Evolutionary conservation across 64 coral and sea anemone genomes (phyloP), one percentile per base, ranked within the genome.

Genomic region (Pachyseris speciosa): DNA sequence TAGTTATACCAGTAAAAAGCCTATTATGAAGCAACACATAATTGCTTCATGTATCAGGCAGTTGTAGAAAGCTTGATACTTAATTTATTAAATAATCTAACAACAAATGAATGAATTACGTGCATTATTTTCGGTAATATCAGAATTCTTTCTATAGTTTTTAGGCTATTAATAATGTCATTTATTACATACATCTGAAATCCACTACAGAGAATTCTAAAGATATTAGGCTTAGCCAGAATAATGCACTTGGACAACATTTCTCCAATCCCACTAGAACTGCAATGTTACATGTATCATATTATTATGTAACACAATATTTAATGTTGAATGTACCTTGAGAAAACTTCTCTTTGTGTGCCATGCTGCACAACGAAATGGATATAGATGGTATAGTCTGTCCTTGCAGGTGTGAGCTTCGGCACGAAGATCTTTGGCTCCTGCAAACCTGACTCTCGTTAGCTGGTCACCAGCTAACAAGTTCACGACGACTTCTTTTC

Each of bases 291-390:
- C n/a, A n/a, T n/a, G n/a, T n/a, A 53, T 53, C 50, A 53, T 53
- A 53, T 53, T 53, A 53, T 53, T 53, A n/a, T n/a, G n/a, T 53
- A 53, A 10, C 50, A 53, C 50, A 53, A 53, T 53, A 0, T 16
- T 16, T 53, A 53, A 53, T 53, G 12, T 53, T 17, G 50, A 53
- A 59, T 13, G n/a, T 90, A 91, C 88, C 76, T 91, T 91, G 26
- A 91, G 75, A 83, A 83, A 91, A 49, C 88, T 91, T 55, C 64
- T 32, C 40, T 91, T 91, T 84, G 78, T 70, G 65, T 91, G 78
- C 67, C 68, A 91, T 19, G 37, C 89, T 12, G 13, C 78, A 72
- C 39, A 42, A 3, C 68, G 45, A 57, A 84, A 91, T 26, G 89
- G 89, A 66, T 91, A 91, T 26, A 91, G 33, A 68, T 90, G 88